phyloP scores from a whole-genome alignment of 2,797 vertebrate species.

The Lerista edwardsae region DNA sequence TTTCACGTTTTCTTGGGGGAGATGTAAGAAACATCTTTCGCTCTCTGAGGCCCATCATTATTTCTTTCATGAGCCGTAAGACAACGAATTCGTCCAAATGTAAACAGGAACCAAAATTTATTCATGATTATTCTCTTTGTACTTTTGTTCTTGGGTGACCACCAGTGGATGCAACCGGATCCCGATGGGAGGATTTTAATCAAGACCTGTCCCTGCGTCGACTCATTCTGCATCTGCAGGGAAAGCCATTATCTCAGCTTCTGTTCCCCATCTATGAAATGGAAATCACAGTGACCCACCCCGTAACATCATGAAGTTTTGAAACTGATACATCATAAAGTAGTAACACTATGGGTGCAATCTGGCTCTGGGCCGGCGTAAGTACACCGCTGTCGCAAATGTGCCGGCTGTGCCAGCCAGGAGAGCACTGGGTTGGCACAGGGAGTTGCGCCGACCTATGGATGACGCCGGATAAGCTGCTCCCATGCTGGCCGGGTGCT shows the following conservation, averaged over 20 bases:
- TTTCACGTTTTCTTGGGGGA: background rate
- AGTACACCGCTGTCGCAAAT: no score
- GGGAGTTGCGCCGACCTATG: no score
- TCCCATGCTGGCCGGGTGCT: no score
- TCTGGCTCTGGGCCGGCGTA: no score
- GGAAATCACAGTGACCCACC: background rate
- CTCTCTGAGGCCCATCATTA: background rate
- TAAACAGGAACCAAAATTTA: slow-evolving; percentile 5
- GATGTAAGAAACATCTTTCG: background rate
- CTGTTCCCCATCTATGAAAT: background rate
- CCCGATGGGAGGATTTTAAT: background rate
- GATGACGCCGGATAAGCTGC: no score
- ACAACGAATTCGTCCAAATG: background rate
- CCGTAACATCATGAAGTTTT: background rate
- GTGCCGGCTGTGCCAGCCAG: no score
- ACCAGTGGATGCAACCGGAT: background rate
- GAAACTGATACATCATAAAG: background rate
- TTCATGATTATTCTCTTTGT: background rate
- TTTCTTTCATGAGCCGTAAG: slow-evolving; percentile 1
- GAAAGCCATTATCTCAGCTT: background rate
- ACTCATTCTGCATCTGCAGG: background rate
- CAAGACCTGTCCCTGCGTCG: background rate
- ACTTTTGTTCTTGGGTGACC: background rate
- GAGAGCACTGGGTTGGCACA: no score
- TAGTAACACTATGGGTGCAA: background rate